Percentiles rank a stretch among this genome's conserved stretches.
Evolutionary conservation across 2,113 vertebrate genomes (phyloP).

Genomic region (Lepus americanus): DNA sequence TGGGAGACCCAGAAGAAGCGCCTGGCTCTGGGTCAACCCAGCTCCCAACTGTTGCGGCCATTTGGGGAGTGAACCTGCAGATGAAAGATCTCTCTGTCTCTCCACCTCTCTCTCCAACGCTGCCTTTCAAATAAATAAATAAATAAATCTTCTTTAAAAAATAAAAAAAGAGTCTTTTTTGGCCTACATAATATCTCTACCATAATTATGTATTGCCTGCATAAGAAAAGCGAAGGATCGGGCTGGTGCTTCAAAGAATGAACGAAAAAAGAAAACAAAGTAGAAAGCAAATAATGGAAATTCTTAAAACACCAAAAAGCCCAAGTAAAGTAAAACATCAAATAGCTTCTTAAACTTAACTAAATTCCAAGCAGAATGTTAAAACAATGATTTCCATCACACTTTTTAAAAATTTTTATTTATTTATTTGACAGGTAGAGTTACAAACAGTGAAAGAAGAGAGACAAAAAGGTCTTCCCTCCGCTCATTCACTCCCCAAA

Average conservation of each 20-base stretch:
- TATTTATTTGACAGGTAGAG: too few relatives aligned
- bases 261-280: not conserved
- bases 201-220: constrained; percentile 38
- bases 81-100: too few relatives aligned
- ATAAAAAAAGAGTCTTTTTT: constrained; percentile 8
- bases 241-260: too few relatives aligned
- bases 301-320: constrained; percentile 41
- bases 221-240: constrained; percentile 1
- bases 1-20: too few relatives aligned
- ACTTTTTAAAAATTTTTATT: too few relatives aligned
- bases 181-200: not conserved
- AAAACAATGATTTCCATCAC: constrained; percentile 24
- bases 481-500: too few relatives aligned
- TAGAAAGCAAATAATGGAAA: constrained; percentile 35
- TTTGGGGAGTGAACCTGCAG: too few relatives aligned
- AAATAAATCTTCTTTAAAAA: not conserved
- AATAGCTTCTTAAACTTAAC: constrained; percentile 48
- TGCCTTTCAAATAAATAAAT: not conserved
- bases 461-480: too few relatives aligned
- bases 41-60: too few relatives aligned
- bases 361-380: constrained; percentile 40
- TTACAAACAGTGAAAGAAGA: too few relatives aligned
- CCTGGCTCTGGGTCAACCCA: too few relatives aligned
- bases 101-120: too few relatives aligned
- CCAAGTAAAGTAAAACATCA: constrained; percentile 15